phyloP scores from a whole-genome alignment of 2,113 vertebrate genomes.

The Kryptolebias marmoratus region DNA sequence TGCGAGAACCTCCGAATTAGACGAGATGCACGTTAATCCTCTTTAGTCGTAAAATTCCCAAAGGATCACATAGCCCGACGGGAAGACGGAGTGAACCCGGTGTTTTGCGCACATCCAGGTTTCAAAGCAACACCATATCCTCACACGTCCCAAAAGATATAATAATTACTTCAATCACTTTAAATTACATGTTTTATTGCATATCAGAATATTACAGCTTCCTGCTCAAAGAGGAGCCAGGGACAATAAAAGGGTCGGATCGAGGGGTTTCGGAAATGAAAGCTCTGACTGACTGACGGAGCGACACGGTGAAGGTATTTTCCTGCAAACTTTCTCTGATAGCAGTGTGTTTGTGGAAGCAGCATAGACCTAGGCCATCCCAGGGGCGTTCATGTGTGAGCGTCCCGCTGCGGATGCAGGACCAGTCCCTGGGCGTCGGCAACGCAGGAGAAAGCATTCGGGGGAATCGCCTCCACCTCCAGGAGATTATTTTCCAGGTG shows the following conservation, averaged over 20 bases:
- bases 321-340: slow-evolving; percentile 5
- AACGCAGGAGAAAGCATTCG: slow-evolving; percentile 81
- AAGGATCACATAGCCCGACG: slow-evolving; percentile 10
- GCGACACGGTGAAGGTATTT: not conserved
- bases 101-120: slow-evolving; percentile 9
- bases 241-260: slow-evolving; percentile 6
- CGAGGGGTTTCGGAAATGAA: slow-evolving; percentile 1
- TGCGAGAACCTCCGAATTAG: slow-evolving; percentile 5
- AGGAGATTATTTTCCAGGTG: slow-evolving; percentile 86
- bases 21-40: slow-evolving; percentile 37
- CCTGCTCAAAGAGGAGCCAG: not conserved
- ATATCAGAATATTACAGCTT: slow-evolving; percentile 16
- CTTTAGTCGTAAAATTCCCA: slow-evolving; percentile 22
- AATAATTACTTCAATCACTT: slow-evolving; percentile 6
- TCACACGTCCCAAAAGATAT: slow-evolving; percentile 12
- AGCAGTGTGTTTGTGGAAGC: not conserved
- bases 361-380: not conserved
- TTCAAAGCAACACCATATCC: not conserved
- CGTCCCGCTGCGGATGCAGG: slow-evolving; percentile 76
- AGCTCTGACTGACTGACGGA: slow-evolving; percentile 2
- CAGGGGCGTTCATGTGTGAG: not conserved
- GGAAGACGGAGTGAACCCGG: slow-evolving; percentile 14
- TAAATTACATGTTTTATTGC: slow-evolving; percentile 29
- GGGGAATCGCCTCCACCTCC: slow-evolving; percentile 70
- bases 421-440: slow-evolving; percentile 68